Conservation (phyloP, 2,797 vertebrate genomes). For the Lagorchestes hirsutus region DNA sequence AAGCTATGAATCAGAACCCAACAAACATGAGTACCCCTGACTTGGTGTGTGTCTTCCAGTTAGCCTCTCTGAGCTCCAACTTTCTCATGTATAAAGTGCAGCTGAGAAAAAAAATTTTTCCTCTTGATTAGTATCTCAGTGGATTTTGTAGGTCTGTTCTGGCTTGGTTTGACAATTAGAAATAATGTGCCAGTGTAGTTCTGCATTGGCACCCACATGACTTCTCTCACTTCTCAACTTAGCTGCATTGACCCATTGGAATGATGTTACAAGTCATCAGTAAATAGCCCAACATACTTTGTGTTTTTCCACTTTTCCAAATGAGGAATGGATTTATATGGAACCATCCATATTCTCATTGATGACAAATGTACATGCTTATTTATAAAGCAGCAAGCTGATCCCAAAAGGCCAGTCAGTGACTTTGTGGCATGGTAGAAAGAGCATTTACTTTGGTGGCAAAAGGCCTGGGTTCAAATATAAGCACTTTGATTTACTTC, state of each 20-base stretch:
- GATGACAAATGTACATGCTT: background rate
- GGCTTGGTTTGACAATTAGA: background rate
- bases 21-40: constrained; percentile 23
- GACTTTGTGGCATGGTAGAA: background rate
- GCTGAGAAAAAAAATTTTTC: background rate
- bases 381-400: background rate
- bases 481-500: background rate
- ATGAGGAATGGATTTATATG: background rate
- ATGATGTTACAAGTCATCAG: background rate
- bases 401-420: background rate
- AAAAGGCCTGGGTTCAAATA: background rate
- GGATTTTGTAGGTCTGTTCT: background rate
- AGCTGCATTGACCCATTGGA: background rate
- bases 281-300: background rate
- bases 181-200: background rate
- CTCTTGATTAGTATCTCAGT: background rate
- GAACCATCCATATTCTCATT: background rate
- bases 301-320: background rate
- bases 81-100: constrained; percentile 39
- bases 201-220: background rate
- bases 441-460: background rate
- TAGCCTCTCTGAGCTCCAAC: constrained; percentile 19
- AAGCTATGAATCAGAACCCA: constrained; percentile 26
- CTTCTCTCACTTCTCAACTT: background rate
- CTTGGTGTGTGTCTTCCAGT: background rate